A percentile compares a stretch with the other conserved stretches of the same genome.
phyloP scores from a whole-genome alignment of 1,140 invertebrate species.

The Metaphire vulgaris region DNA sequence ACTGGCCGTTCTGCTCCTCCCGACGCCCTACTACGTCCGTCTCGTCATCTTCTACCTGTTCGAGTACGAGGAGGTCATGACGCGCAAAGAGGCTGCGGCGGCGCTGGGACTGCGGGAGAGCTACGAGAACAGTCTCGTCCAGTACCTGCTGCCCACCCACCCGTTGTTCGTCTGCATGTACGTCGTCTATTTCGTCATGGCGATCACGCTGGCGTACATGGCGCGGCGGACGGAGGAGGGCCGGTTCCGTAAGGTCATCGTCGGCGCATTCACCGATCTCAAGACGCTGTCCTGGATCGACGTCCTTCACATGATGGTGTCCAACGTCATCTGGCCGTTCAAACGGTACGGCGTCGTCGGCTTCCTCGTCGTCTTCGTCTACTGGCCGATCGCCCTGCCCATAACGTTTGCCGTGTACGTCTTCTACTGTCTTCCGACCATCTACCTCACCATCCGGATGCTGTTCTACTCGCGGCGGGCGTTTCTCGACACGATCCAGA shows the following conservation, averaged over 20 bases:
- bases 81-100: conserved; percentile 31
- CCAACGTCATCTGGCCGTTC: conserved; percentile 31
- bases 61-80: conserved; percentile 39
- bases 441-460: conserved; percentile 43
- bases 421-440: conserved; percentile 44
- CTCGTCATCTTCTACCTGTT: conserved; percentile 44
- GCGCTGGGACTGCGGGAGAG: conserved; percentile 32
- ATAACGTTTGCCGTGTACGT: conserved; percentile 36
- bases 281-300: conserved; percentile 37
- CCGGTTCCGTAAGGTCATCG: conserved; percentile 8
- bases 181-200: conserved; percentile 40
- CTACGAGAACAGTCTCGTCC: conserved; percentile 42
- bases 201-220: conserved; percentile 37
- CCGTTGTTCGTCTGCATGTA: conserved; percentile 43
- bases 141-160: conserved; percentile 44
- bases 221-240: conserved; percentile 7
- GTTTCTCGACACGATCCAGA: conserved; percentile 7
- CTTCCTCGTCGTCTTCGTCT: conserved; percentile 38
- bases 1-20: conserved; percentile 38
- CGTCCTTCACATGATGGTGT: conserved; percentile 10
- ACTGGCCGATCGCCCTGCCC: conserved; percentile 36
- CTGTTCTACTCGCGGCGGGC: conserved; percentile 37
- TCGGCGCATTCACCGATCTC: conserved; percentile 40
- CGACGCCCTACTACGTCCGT: conserved; percentile 43
- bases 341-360: conserved; percentile 38